These are phyloP conservation scores for Muscicapa comitata DNA, from an alignment of 2,797 vertebrate genomes.

Conservation along the genomic window DNA sequence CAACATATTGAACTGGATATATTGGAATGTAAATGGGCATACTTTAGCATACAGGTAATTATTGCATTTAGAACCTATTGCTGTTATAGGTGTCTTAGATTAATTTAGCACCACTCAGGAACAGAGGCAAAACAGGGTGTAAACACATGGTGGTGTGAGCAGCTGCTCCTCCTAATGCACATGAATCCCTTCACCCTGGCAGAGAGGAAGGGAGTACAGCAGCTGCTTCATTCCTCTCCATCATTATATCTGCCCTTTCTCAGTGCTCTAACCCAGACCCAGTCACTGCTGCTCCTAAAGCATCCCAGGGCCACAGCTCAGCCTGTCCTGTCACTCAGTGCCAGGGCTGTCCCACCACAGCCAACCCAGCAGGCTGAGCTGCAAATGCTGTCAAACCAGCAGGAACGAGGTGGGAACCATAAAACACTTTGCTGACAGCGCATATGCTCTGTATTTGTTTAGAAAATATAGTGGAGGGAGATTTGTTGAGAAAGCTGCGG, in stretches of 20 bases:
- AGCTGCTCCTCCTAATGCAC: not conserved
- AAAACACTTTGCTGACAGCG: not conserved
- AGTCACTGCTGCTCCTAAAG: not conserved
- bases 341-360: not conserved
- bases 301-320: not conserved
- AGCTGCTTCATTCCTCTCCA: not conserved
- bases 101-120: not conserved
- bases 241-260: not conserved
- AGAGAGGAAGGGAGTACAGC: not conserved
- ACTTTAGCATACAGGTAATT: not conserved
- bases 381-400: not conserved
- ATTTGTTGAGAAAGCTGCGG: not conserved
- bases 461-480: not conserved
- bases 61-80: not conserved
- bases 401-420: not conserved
- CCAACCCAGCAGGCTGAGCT: not conserved
- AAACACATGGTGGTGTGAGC: not conserved
- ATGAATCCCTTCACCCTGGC: not conserved
- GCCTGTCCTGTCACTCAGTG: not conserved
- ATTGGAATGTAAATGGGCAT: not conserved
- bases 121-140: not conserved
- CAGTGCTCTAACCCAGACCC: not conserved
- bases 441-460: not conserved
- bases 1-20: constrained; percentile 7
- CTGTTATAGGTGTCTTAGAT: not conserved